These are phyloP conservation scores for Leptura quadrifasciata DNA, from an alignment of 2,888 invertebrate species.

Conservation along the genomic window DNA sequence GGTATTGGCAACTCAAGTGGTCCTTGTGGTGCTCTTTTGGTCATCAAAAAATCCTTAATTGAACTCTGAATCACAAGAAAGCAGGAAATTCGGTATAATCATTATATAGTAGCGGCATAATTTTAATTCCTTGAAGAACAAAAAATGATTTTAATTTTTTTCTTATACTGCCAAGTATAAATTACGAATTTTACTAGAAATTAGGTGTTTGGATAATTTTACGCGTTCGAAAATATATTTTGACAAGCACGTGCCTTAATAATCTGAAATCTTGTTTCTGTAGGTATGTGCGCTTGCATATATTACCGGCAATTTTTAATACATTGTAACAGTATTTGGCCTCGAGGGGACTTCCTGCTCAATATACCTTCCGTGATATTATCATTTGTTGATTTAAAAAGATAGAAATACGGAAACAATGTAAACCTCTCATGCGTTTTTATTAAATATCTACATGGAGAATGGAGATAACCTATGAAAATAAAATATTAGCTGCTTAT, in stretches of 20 bases:
- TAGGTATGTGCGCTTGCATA: slow-evolving; percentile 14
- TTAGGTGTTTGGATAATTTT: no score
- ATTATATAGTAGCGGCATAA: no score
- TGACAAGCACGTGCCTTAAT: no score
- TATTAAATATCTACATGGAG: slow-evolving; percentile 35
- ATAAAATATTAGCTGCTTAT: slow-evolving; percentile 40
- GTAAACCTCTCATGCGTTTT: slow-evolving; percentile 35
- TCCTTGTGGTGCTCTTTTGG: no score
- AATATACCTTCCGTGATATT: slow-evolving; percentile 24
- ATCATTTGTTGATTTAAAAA: slow-evolving; percentile 30
- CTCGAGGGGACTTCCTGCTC: slow-evolving; percentile 23
- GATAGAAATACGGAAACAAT: slow-evolving; percentile 29
- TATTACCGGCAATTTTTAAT: slow-evolving; percentile 20
- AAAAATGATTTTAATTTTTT: no score
- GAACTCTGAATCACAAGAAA: no score
- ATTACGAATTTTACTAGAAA: no score
- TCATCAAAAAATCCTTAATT: no score
- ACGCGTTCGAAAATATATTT: background rate
- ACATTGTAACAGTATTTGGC: slow-evolving; percentile 22
- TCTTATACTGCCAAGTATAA: no score
- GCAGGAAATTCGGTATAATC: no score
- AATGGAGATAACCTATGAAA: slow-evolving; percentile 40
- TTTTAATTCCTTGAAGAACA: no score
- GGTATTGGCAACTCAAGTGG: no score
- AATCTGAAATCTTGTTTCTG: background rate